Conservation (phyloP, 2,888 invertebrate species). For the Oscheius sp. region DNA sequence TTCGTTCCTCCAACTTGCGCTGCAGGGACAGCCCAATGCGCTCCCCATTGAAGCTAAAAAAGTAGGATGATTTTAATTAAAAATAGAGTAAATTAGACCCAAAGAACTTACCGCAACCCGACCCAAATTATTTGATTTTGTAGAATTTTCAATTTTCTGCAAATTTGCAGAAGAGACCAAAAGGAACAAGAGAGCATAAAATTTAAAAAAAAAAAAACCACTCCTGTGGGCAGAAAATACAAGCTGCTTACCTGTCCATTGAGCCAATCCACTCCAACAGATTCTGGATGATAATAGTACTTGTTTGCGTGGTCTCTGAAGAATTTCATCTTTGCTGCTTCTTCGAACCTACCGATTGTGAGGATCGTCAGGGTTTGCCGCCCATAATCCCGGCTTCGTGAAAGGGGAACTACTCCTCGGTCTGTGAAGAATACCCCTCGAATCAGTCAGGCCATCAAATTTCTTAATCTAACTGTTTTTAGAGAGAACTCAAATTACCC, state of each 20-base stretch:
- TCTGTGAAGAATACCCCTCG: constrained; percentile 48
- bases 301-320: constrained; percentile 65
- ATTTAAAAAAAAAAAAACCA: too few species aligned
- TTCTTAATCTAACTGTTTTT: constrained; percentile 30
- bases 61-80: neutral
- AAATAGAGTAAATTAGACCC: neutral
- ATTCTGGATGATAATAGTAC: constrained; percentile 57
- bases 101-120: too few species aligned
- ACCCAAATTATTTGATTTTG: too few species aligned
- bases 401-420: constrained; percentile 52
- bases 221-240: neutral
- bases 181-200: neutral
- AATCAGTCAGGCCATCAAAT: constrained; percentile 51
- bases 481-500: neutral
- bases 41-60: constrained; percentile 51
- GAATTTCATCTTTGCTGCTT: too few species aligned
- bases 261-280: constrained; percentile 62
- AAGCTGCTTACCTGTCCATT: constrained; percentile 65
- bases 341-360: too few species aligned
- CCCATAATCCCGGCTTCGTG: constrained; percentile 61
- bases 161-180: neutral
- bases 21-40: constrained; percentile 65
- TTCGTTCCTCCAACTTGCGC: constrained; percentile 63
- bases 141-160: neutral
- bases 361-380: constrained; percentile 64